Conservation (phyloP, 2,888 invertebrate genomes). For the Calliphora vomitoria region DNA sequence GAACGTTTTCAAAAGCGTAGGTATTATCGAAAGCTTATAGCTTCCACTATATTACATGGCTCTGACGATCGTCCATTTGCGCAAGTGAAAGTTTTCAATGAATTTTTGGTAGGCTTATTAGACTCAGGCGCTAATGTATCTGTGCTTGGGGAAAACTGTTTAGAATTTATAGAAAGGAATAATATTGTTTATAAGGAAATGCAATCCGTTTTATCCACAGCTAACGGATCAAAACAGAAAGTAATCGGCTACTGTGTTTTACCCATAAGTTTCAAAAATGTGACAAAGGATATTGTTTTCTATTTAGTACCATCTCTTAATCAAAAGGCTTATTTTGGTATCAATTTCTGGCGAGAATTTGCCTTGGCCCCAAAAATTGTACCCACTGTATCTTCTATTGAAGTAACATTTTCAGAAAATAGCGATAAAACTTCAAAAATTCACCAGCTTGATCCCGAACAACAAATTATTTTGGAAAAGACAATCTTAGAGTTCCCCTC, state of each 20-base stretch:
- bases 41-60: no score
- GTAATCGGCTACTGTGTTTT: slow-evolving; percentile 21
- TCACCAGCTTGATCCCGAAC: not conserved
- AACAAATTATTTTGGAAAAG: no score
- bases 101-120: no score
- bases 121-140: no score
- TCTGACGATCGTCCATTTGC: no score
- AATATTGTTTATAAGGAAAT: not conserved
- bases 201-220: not conserved
- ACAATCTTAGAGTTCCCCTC: no score
- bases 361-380: slow-evolving; percentile 29
- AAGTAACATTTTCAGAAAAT: no score
- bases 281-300: slow-evolving; percentile 4
- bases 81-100: no score
- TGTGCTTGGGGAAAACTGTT: not conserved
- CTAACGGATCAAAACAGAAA: not conserved
- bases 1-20: no score
- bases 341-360: slow-evolving; percentile 1
- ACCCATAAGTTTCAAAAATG: slow-evolving; percentile 5
- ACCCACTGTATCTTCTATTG: not conserved
- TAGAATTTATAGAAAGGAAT: not conserved
- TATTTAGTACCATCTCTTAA: not conserved
- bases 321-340: not conserved
- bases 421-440: no score
- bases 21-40: no score